Conservation (phyloP, 92 coral and sea anemone species). For the Umimayanthus kanabou region DNA sequence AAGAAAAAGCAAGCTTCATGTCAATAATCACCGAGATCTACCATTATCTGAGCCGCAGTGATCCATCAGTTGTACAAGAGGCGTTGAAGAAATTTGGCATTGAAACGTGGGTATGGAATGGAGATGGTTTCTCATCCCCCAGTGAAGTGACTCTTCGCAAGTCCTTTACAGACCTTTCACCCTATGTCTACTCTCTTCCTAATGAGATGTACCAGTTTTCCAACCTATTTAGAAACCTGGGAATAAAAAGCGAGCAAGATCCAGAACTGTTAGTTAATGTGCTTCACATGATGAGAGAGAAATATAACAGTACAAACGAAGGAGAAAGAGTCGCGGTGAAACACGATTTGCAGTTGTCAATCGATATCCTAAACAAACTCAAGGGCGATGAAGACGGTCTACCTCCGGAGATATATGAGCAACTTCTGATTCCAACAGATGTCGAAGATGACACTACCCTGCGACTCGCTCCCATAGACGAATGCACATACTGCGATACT, state of each 20-base stretch:
- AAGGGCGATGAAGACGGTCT: slow-evolving; percentile 26
- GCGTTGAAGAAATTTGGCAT: slow-evolving; percentile 17
- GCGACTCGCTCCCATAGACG: slow-evolving; percentile 55
- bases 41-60: slow-evolving; percentile 30
- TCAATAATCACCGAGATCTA: slow-evolving; percentile 55
- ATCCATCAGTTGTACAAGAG: not conserved
- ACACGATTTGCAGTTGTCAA: slow-evolving; percentile 69
- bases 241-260: slow-evolving; percentile 57
- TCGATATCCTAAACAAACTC: slow-evolving; percentile 67
- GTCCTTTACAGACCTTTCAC: slow-evolving; percentile 60
- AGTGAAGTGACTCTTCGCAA: slow-evolving; percentile 41
- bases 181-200: slow-evolving; percentile 66
- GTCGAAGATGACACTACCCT: slow-evolving; percentile 45
- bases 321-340: slow-evolving; percentile 30
- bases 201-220: slow-evolving; percentile 49
- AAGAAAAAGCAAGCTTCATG: slow-evolving; percentile 64
- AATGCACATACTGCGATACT: slow-evolving; percentile 80
- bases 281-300: slow-evolving; percentile 57
- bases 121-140: slow-evolving; percentile 74
- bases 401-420: not conserved
- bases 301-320: slow-evolving; percentile 34
- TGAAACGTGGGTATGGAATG: slow-evolving; percentile 79
- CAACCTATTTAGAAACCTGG: slow-evolving; percentile 49
- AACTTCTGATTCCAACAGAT: slow-evolving; percentile 61
- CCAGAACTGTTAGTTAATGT: slow-evolving; percentile 52